A percentile compares a stretch with the other conserved stretches of the same genome.
Evolutionary conservation across 2,113 vertebrate species (phyloP).

Genomic region (Charina bottae): DNA sequence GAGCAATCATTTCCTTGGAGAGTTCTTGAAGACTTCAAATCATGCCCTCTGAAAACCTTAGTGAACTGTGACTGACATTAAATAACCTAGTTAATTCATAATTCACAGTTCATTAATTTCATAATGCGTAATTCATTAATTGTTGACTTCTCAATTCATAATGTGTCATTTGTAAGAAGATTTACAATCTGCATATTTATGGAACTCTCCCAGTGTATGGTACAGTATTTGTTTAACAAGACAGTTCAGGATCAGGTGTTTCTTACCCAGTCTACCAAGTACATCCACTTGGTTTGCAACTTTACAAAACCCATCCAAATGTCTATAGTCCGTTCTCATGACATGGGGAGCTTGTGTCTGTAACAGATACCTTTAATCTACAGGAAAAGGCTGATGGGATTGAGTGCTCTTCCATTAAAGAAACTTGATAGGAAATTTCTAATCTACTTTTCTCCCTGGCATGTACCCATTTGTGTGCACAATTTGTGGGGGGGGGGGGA

Average conservation of each 20-base stretch:
- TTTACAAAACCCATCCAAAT: not conserved
- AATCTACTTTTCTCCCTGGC: not conserved
- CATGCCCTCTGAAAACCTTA: slow-evolving; percentile 24
- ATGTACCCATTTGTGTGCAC: not conserved
- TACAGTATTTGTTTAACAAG: not conserved
- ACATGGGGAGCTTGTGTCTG: not conserved
- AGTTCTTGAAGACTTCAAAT: slow-evolving; percentile 4
- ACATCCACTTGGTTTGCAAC: not conserved
- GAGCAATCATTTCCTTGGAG: slow-evolving; percentile 16
- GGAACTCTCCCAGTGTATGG: not conserved
- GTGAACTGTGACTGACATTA: slow-evolving; percentile 35
- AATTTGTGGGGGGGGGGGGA: not conserved
- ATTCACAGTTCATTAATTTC: slow-evolving; percentile 37
- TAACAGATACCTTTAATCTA: not conserved
- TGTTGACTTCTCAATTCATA: slow-evolving; percentile 39
- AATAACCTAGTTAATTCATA: slow-evolving; percentile 34
- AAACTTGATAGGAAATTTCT: not conserved
- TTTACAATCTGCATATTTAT: slow-evolving; percentile 16
- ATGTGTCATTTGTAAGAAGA: slow-evolving; percentile 15
- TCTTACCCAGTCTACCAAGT: not conserved
- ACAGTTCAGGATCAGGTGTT: not conserved
- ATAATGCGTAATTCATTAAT: slow-evolving; percentile 42
- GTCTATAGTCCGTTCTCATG: not conserved
- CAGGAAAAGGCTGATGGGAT: not conserved
- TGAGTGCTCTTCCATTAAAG: not conserved